phyloP scores from a whole-genome alignment of 2,113 vertebrate genomes.

The Paracanthobrama guichenoti region DNA sequence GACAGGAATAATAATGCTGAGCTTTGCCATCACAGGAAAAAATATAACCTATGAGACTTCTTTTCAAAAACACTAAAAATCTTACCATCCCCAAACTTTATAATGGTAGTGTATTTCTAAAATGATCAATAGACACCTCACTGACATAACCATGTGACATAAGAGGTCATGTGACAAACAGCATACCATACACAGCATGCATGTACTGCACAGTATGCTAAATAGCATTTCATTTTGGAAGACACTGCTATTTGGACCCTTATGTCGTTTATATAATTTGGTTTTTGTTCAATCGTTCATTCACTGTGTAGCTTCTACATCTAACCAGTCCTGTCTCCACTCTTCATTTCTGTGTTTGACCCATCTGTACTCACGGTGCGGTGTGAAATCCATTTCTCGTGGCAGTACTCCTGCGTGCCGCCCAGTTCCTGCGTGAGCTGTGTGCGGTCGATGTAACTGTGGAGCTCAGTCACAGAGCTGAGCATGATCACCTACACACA shows the following conservation, averaged over 20 bases:
- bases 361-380: constrained; percentile 82
- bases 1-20: neutral
- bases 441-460: constrained; percentile 89
- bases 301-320: neutral
- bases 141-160: too few relatives aligned
- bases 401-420: constrained; percentile 92
- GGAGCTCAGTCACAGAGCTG: constrained; percentile 92
- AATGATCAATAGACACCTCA: too few relatives aligned
- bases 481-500: constrained; percentile 92
- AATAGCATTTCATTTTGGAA: too few relatives aligned
- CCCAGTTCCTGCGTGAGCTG: constrained; percentile 95
- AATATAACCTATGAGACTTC: too few relatives aligned
- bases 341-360: neutral
- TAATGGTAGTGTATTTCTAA: too few relatives aligned
- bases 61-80: too few relatives aligned
- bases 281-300: neutral
- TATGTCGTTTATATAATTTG: too few relatives aligned
- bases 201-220: too few relatives aligned
- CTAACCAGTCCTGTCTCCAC: neutral
- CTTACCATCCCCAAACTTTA: too few relatives aligned
- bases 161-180: too few relatives aligned
- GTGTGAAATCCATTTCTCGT: constrained; percentile 90
- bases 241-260: too few relatives aligned
- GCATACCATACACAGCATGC: too few relatives aligned
- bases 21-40: neutral